phyloP scores from a whole-genome alignment of 2,888 invertebrate species.

The Rhamnusium bicolor region DNA sequence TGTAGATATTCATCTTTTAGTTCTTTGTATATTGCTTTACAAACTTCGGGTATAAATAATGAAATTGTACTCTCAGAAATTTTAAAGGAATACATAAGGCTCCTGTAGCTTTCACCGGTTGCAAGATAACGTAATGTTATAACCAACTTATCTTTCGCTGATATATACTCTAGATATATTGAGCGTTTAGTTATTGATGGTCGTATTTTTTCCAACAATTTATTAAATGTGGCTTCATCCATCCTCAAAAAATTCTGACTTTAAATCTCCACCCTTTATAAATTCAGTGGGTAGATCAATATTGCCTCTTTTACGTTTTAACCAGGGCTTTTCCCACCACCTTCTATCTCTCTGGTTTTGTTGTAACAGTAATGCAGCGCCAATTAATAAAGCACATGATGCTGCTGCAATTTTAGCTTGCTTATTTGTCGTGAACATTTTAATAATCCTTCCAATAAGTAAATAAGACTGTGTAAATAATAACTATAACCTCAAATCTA shows the following conservation, averaged over 20 bases:
- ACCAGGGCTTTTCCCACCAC: too few species aligned
- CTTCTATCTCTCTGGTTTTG: neutral
- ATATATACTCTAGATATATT: neutral
- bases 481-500: neutral
- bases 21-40: neutral
- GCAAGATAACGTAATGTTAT: constrained; percentile 37
- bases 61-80: constrained; percentile 3
- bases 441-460: neutral
- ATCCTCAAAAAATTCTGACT: neutral
- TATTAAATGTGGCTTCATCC: neutral
- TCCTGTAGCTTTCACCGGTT: constrained; percentile 34
- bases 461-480: neutral
- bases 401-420: neutral
- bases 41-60: constrained; percentile 31
- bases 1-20: constrained; percentile 23
- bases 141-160: neutral
- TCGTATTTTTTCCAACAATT: neutral
- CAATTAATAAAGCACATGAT: constrained; percentile 5
- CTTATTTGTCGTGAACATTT: neutral
- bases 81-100: constrained; percentile 34
- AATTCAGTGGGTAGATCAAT: too few species aligned
- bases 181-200: neutral
- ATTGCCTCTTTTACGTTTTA: too few species aligned
- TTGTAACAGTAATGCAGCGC: neutral
- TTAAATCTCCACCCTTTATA: neutral